Base-by-base conservation (phyloP, 2,797 vertebrate species). In the Sebastes cheni region DNA sequence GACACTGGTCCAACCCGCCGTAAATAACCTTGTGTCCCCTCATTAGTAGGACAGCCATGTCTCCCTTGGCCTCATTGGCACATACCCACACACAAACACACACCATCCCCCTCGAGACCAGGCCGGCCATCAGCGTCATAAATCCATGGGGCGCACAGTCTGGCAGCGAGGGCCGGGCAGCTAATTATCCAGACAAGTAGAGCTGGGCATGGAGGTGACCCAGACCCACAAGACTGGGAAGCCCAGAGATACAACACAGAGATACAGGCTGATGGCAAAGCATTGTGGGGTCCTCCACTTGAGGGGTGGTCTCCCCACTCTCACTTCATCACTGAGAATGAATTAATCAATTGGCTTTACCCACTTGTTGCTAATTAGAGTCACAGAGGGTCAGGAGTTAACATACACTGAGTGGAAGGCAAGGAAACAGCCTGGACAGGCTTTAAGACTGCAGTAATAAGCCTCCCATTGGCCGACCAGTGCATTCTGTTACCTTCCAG, bases 111-210 rank as follows among this genome's bases (percentile, higher is more conserved):
- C 85, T 75, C 60, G 82, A 85, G 87, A 89, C 72, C 75, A 55
- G 75, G 72, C 80, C 84, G 78, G 77, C 83, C 68, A 79, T 85
- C 85, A 55, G 79, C 82, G 74, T 81, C 84, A 93, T 90, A 93
- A 94, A 93, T 90, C 92, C 90, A 93, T 30, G 67, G 93, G 89
- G 91, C 69, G 77, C 76, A 59, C 71, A 86, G 80, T 80, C 84
- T 89, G 92, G 71, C 88, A 90, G 93, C 77, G 62, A 89, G 83
- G 77, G 82, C 84, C 62, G 32, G 82, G 67, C 75, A 78, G 92
- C 89, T 95, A 95, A 96, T 96, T 95, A 96, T 93, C 88, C 92
- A 83, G 84, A 91, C 91, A 92, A 82, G 91, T 90, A 90, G 88
- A 87, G 90, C 18, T 80, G 89, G 81, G 73, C 83, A 88, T 81